Evolutionary conservation across 2,113 vertebrate genomes (phyloP).

Genomic region (Poicephalus meyeri): DNA sequence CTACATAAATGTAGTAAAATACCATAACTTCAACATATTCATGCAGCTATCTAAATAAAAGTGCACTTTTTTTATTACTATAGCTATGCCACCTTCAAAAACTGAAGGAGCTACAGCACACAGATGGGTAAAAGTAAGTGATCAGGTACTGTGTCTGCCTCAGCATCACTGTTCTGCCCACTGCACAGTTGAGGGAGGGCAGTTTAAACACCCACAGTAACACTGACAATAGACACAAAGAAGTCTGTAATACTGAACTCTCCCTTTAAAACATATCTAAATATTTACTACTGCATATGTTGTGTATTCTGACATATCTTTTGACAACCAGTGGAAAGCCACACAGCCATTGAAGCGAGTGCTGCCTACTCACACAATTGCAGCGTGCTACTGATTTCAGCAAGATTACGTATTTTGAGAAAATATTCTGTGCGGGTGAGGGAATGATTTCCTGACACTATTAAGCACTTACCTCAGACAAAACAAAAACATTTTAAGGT

Average conservation of each 20-base stretch:
- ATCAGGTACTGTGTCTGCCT: accelerated
- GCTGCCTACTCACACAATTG: not conserved
- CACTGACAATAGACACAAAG: not conserved
- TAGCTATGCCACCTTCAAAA: not conserved
- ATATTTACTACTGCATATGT: not conserved
- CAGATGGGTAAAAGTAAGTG: accelerated
- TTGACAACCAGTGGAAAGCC: not conserved
- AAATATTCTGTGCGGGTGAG: not conserved
- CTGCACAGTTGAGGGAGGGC: accelerated
- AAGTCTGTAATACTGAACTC: not conserved
- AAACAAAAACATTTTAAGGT: not conserved
- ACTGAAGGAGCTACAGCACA: not conserved
- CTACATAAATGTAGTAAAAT: not conserved
- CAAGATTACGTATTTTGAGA: not conserved
- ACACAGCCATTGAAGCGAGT: not conserved
- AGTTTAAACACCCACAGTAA: not conserved
- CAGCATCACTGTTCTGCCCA: not conserved
- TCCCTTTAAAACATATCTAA: not conserved
- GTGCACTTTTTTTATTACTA: not conserved
- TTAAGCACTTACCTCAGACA: not conserved
- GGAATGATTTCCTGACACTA: not conserved
- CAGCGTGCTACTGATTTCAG: not conserved
- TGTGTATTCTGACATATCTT: not conserved
- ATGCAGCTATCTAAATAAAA: not conserved
- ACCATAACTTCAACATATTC: not conserved